Evolutionary conservation across 2,797 vertebrate species (phyloP).

Genomic region (Denticeps clupeoides): DNA sequence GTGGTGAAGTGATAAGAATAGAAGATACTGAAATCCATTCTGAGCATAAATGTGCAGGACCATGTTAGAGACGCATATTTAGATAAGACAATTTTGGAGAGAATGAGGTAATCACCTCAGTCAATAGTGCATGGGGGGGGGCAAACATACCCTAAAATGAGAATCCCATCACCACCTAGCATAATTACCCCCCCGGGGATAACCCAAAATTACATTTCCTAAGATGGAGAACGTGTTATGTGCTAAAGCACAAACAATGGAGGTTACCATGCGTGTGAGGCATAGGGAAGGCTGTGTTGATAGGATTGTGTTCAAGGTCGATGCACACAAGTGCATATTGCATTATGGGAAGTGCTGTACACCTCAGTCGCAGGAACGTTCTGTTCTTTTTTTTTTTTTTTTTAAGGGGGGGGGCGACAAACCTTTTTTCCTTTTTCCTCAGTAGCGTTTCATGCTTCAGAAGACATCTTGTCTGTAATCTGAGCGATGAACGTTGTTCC

Average conservation of each 20-base stretch:
- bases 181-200: slow-evolving; percentile 30
- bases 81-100: slow-evolving; percentile 38
- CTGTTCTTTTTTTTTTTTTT: slow-evolving; percentile 20
- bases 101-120: slow-evolving; percentile 39
- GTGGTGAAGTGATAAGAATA: no score
- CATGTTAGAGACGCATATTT: not conserved
- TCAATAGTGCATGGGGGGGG: slow-evolving; percentile 29
- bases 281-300: slow-evolving; percentile 35
- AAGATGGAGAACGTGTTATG: slow-evolving; percentile 34
- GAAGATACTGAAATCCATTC: no score
- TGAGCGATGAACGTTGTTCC: slow-evolving; percentile 2
- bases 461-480: not conserved
- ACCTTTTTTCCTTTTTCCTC: not conserved
- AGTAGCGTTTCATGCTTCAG: not conserved
- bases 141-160: slow-evolving; percentile 39
- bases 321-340: slow-evolving; percentile 52
- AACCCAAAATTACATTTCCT: slow-evolving; percentile 40
- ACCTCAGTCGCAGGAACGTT: slow-evolving; percentile 44
- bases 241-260: slow-evolving; percentile 54
- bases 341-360: slow-evolving; percentile 52
- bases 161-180: slow-evolving; percentile 37
- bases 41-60: no score
- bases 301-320: slow-evolving; percentile 45
- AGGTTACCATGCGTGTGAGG: slow-evolving; percentile 23
- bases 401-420: no score